phyloP scores from a whole-genome alignment of 2,888 invertebrate genomes.

The Drosophila siamana region DNA sequence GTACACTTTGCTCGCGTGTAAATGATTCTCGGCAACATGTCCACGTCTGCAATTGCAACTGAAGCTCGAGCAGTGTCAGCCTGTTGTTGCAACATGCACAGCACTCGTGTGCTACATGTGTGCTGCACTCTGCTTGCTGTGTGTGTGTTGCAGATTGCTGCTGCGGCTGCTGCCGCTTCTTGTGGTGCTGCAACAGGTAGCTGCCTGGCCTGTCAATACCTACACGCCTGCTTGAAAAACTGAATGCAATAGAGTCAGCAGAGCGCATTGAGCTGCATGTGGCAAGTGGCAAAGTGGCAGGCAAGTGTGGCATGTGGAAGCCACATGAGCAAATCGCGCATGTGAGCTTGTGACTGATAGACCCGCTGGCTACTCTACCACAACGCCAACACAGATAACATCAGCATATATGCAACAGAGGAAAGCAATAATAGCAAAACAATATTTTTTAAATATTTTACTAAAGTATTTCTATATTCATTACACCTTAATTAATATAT shows the following conservation, averaged over 20 bases:
- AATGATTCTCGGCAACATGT: slow-evolving; percentile 75
- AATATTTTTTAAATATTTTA: too few species aligned
- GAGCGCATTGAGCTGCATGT: slow-evolving; percentile 55
- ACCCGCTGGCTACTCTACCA: slow-evolving; percentile 41
- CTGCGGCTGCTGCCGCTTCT: slow-evolving; percentile 51
- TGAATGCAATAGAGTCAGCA: slow-evolving; percentile 50
- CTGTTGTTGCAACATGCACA: slow-evolving; percentile 56
- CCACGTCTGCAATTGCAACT: slow-evolving; percentile 44
- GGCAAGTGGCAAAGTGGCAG: slow-evolving; percentile 48
- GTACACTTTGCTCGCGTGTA: slow-evolving; percentile 68
- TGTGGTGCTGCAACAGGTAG: slow-evolving; percentile 73
- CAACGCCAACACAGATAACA: slow-evolving; percentile 12
- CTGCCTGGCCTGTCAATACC: slow-evolving; percentile 72
- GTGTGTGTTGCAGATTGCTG: slow-evolving; percentile 37
- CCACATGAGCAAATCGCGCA: slow-evolving; percentile 23
- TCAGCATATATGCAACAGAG: slow-evolving; percentile 4
- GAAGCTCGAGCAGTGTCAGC: slow-evolving; percentile 24
- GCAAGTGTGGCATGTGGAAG: slow-evolving; percentile 44
- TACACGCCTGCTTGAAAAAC: slow-evolving; percentile 71
- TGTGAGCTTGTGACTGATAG: slow-evolving; percentile 45
- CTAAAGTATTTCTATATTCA: too few species aligned
- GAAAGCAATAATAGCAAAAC: not conserved
- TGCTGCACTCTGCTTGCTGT: slow-evolving; percentile 51
- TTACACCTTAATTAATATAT: too few species aligned
- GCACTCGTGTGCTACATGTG: slow-evolving; percentile 19